Percentiles rank a stretch among this genome's conserved stretches.
Evolutionary conservation across 2,797 vertebrate species (phyloP).

Genomic region (Peromyscus eremicus): DNA sequence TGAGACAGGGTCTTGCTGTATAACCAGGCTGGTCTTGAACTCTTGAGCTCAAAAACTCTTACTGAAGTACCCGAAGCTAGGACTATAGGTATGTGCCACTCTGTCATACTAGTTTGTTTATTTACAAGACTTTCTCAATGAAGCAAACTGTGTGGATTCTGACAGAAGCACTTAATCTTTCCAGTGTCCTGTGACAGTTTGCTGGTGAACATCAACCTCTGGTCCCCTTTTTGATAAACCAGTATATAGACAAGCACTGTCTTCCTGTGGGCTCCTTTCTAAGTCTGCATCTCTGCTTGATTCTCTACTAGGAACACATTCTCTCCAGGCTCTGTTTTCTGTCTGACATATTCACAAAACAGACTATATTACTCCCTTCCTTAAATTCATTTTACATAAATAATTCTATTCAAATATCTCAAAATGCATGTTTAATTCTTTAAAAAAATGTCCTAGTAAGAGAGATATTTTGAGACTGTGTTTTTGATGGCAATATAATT

Average conservation of each 20-base stretch:
- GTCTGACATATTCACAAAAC: background rate
- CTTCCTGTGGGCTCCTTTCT: background rate
- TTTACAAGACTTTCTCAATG: constrained; percentile 19
- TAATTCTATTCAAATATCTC: constrained; percentile 25
- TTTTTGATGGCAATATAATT: constrained; percentile 32
- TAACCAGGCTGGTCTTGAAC: background rate
- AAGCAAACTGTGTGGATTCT: constrained; percentile 26
- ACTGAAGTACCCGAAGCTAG: background rate
- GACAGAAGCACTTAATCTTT: background rate
- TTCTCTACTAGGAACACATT: background rate
- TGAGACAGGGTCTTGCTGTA: background rate
- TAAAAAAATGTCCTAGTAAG: background rate
- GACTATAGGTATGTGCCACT: background rate
- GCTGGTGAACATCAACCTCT: background rate
- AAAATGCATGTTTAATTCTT: constrained; percentile 42
- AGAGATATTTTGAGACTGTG: constrained; percentile 25
- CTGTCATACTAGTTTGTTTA: background rate
- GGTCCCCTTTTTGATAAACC: background rate
- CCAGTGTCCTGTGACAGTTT: background rate
- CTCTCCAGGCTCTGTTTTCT: background rate
- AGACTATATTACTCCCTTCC: background rate
- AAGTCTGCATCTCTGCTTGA: background rate
- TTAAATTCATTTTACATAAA: constrained; percentile 27
- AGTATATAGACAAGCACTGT: background rate
- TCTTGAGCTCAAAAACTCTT: background rate